phyloP scores from a whole-genome alignment of 2,113 vertebrate species.

The Tachuris rubrigastra region DNA sequence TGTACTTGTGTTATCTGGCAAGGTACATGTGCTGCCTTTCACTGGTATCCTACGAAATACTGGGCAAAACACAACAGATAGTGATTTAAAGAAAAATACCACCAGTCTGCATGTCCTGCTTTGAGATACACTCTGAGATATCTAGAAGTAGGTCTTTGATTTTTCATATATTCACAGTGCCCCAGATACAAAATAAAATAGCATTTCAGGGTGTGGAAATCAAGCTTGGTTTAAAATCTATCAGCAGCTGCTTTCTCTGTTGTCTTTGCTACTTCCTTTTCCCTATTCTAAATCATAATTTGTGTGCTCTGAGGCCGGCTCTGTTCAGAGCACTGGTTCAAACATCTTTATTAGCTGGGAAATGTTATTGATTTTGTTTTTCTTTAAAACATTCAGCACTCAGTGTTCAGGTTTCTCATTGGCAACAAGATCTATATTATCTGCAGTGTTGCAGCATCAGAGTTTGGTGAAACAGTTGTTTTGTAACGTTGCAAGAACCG shows the following conservation, averaged over 20 bases:
- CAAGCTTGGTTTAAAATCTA: not conserved
- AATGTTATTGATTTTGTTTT: constrained; percentile 6
- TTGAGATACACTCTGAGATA: not conserved
- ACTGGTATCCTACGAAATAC: not conserved
- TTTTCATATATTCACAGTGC: not conserved
- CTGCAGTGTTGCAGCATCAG: not conserved
- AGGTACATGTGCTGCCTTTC: not conserved
- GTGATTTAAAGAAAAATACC: not conserved
- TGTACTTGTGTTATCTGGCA: not conserved
- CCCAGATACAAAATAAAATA: not conserved
- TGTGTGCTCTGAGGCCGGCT: not conserved
- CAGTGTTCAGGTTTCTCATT: not conserved
- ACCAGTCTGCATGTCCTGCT: not conserved
- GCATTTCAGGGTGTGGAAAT: not conserved
- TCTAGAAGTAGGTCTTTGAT: not conserved
- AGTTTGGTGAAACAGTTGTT: not conserved
- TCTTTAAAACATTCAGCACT: not conserved
- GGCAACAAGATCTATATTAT: not conserved
- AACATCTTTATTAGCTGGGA: constrained; percentile 9
- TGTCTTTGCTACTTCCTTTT: not conserved
- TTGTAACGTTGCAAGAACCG: not conserved
- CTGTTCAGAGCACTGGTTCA: not conserved
- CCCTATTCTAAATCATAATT: not conserved
- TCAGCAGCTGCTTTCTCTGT: not conserved
- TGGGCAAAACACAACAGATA: not conserved